Base-by-base conservation (phyloP, 2,888 invertebrate species). In the Drosophila mercatorum region DNA sequence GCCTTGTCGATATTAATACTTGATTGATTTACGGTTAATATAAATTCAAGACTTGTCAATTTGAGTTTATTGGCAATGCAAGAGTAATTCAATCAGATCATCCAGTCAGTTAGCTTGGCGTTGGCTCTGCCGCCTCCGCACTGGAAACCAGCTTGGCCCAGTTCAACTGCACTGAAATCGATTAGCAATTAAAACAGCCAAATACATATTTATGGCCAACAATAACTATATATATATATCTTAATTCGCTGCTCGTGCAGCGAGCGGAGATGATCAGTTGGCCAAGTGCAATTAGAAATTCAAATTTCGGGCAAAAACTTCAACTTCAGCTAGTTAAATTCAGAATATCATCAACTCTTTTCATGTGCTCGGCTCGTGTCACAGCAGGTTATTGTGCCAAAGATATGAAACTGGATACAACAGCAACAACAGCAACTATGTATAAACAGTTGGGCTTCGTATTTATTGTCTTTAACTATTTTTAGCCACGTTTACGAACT, bases 401-500 rank as follows among this genome's bases (percentile, higher is more conserved):
- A 52, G 74, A 72, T 59, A 60, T 60, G 55, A 59, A 60, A 78
- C 74, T 63, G 44, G 46, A 34, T 51, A 51, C 34, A 77, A 62
- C 65, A 46, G 14, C 68, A 80, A 62, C 65, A 46, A 28, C 68
- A 80, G 57, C 31, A 70, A 65, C 67, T 78, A 67, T 66, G 58
- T 60, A 73, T 63, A 60, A 76, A 74, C 67, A 72, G 73, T 73
- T 76, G 56, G 31, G 44, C 53, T 68, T 11, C 49, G 53, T 28
- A 22, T 34, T 34, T 49, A 41, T 49, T 69, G 34, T 53, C 36
- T 55, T 28, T 12, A 68, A 71, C 69, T 78, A 80, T 80, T 74
- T 80, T 74, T 81, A 80, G 68, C 26, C 31, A 62, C 17, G 49
- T 68, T 60, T 58, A 40, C 60, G 68, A 74, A 74, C 75, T 78